Conservation (phyloP, 2,888 invertebrate species). For the Asteroscopus sphinx region DNA sequence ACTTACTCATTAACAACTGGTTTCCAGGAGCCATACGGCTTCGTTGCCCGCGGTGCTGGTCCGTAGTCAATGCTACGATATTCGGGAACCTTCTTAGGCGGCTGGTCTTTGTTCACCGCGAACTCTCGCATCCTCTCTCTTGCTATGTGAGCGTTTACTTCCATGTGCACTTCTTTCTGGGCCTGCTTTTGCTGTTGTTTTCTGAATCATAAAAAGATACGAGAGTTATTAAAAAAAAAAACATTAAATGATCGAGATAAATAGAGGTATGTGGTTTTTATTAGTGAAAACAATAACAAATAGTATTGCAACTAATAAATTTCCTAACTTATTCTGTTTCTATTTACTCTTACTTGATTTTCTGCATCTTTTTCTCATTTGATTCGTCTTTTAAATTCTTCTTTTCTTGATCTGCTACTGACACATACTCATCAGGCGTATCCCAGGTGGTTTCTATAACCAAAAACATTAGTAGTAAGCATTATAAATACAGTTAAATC, state of each 20-base stretch:
- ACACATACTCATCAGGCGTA: slow-evolving; percentile 93
- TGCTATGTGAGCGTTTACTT: slow-evolving; percentile 79
- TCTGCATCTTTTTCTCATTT: slow-evolving; percentile 76
- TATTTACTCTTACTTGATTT: slow-evolving; percentile 69
- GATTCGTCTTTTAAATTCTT: slow-evolving; percentile 78
- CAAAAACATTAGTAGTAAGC: background rate
- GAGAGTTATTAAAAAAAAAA: background rate
- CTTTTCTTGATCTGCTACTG: slow-evolving; percentile 91
- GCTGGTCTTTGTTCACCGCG: slow-evolving; percentile 77
- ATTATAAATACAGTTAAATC: background rate
- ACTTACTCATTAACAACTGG: slow-evolving; percentile 91
- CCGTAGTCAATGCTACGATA: slow-evolving; percentile 70
- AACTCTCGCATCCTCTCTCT: slow-evolving; percentile 87
- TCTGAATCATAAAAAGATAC: slow-evolving; percentile 54
- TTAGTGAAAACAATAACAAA: no score
- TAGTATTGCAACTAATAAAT: no score
- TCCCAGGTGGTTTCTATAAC: slow-evolving; percentile 94
- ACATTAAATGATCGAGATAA: no score
- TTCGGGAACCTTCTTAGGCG: slow-evolving; percentile 28
- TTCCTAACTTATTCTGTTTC: no score
- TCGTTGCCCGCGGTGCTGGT: slow-evolving; percentile 89
- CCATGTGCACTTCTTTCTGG: slow-evolving; percentile 75
- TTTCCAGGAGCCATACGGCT: slow-evolving; percentile 95
- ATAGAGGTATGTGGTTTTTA: no score
- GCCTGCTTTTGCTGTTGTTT: slow-evolving; percentile 78